Percentiles rank a stretch among this genome's conserved stretches.
These are phyloP conservation scores for Synanthedon tipuliformis DNA, from an alignment of 2,888 invertebrate genomes.

Conservation along the genomic window DNA sequence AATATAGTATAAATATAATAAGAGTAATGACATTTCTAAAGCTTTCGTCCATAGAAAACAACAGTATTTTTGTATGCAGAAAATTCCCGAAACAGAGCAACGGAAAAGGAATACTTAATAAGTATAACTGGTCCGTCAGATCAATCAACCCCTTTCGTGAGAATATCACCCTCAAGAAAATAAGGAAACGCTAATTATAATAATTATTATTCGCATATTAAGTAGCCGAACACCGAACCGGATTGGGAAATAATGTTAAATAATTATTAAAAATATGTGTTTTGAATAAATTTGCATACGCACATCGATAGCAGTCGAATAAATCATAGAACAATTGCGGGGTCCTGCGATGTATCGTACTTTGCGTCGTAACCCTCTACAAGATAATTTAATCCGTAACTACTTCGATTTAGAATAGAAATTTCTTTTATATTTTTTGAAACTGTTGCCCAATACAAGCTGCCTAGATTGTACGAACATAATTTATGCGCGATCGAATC, in stretches of 20 bases:
- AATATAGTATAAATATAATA: not conserved
- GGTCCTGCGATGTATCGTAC: conserved; percentile 13
- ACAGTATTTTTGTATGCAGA: not conserved
- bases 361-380: not conserved
- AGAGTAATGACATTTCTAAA: not conserved
- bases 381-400: not conserved
- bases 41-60: not conserved
- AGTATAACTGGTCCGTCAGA: conserved; percentile 13
- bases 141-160: conserved; percentile 60
- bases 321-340: conserved; percentile 67
- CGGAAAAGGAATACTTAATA: not conserved
- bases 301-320: conserved; percentile 49
- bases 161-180: conserved; percentile 45
- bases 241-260: conserved; percentile 32
- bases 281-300: conserved; percentile 45
- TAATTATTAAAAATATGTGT: conserved; percentile 39
- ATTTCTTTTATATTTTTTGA: not conserved
- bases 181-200: conserved; percentile 43
- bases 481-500: conserved; percentile 23
- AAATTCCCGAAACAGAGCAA: not conserved
- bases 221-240: conserved; percentile 26
- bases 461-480: not conserved
- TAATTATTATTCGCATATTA: conserved; percentile 64
- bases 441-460: not conserved
- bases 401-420: not conserved